These are phyloP conservation scores for Helogale parvula DNA, from an alignment of 2,113 vertebrate species.

Conservation along the genomic window DNA sequence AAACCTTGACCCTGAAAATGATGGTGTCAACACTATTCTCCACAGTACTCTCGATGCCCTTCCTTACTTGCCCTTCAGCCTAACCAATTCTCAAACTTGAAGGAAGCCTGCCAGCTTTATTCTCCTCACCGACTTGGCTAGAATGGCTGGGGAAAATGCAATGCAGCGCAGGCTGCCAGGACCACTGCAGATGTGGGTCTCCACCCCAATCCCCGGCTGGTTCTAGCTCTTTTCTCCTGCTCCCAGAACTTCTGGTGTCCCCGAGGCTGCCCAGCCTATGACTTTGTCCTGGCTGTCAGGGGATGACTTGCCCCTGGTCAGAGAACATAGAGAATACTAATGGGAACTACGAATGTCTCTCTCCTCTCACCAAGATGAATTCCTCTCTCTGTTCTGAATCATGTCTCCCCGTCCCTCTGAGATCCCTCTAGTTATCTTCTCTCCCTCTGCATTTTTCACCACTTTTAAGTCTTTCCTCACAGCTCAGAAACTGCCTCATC, in stretches of 20 bases:
- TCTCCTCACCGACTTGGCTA: not conserved
- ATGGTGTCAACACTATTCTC: not conserved
- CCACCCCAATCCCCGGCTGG: not conserved
- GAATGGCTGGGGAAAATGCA: not conserved
- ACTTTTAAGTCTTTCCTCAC: not conserved
- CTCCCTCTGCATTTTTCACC: not conserved
- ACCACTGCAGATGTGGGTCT: not conserved
- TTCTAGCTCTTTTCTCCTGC: not conserved
- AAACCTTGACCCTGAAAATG: not conserved
- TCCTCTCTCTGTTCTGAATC: not conserved
- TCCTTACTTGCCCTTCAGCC: not conserved
- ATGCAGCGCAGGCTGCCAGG: rapidly evolving
- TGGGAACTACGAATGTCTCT: not conserved
- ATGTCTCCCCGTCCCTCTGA: not conserved
- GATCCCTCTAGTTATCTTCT: not conserved
- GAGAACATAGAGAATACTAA: not conserved
- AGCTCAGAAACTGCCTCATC: not conserved
- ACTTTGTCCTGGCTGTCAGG: not conserved
- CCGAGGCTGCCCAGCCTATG: not conserved
- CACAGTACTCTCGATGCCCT: not conserved
- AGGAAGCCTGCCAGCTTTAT: not conserved
- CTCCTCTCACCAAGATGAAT: not conserved
- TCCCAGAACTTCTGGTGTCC: not conserved
- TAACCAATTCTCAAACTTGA: not conserved
- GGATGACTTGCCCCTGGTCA: not conserved